These are phyloP conservation scores for Timandra comae DNA, from an alignment of 2,888 invertebrate species.

Conservation along the genomic window DNA sequence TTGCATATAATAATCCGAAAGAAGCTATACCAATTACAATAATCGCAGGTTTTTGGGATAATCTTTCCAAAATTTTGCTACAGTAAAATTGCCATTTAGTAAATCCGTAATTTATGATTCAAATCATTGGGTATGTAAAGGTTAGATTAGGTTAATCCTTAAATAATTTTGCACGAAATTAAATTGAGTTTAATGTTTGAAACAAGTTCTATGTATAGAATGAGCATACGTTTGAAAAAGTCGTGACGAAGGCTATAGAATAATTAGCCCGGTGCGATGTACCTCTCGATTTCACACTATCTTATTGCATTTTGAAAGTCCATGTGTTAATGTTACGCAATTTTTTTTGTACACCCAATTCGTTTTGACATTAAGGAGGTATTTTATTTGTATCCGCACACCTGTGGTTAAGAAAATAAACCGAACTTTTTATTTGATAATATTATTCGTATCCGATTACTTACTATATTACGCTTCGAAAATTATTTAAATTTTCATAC, in stretches of 20 bases:
- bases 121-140: too few species aligned
- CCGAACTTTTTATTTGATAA: constrained; percentile 37
- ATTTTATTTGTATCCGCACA: constrained; percentile 34
- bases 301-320: constrained; percentile 67
- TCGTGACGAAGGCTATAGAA: constrained; percentile 59
- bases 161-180: too few species aligned
- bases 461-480: constrained; percentile 2
- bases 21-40: too few species aligned
- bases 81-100: too few species aligned
- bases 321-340: constrained; percentile 43
- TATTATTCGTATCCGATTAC: constrained; percentile 31
- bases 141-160: too few species aligned
- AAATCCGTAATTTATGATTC: too few species aligned
- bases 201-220: too few species aligned
- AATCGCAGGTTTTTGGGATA: too few species aligned
- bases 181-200: too few species aligned
- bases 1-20: too few species aligned
- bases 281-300: constrained; percentile 60
- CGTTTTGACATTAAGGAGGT: constrained; percentile 37
- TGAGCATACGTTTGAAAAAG: constrained; percentile 36
- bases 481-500: too few species aligned
- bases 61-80: too few species aligned
- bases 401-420: constrained; percentile 38
- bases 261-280: constrained; percentile 59
- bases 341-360: constrained; percentile 31